These are phyloP conservation scores for Danio jaintianensis DNA, from an alignment of 2,797 vertebrate genomes.

Conservation along the genomic window DNA sequence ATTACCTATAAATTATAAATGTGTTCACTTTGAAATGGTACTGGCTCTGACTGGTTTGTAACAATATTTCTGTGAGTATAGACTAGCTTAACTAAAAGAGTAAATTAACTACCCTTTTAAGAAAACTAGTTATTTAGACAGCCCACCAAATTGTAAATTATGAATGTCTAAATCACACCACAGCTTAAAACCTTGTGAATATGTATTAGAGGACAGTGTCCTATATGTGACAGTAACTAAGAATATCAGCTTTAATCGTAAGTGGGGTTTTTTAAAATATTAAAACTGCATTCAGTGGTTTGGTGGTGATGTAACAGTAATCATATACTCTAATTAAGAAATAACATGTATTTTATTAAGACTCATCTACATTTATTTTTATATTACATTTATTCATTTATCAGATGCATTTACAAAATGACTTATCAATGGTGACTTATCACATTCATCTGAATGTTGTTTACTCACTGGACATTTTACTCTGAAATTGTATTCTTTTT, in stretches of 20 bases:
- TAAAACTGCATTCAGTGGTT: neutral
- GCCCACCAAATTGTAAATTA: neutral
- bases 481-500: too few relatives aligned
- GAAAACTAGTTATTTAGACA: neutral
- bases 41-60: too few relatives aligned
- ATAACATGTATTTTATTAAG: neutral
- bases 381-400: too few relatives aligned
- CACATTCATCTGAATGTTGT: too few relatives aligned
- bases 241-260: neutral
- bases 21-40: too few relatives aligned
- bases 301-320: conserved; percentile 2
- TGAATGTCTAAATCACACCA: neutral
- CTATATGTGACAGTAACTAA: conserved; percentile 2
- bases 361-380: too few relatives aligned
- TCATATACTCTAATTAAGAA: neutral
- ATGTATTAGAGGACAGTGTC: neutral
- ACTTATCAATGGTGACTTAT: too few relatives aligned
- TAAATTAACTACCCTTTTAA: neutral
- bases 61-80: too few relatives aligned
- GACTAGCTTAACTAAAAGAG: too few relatives aligned
- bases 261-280: neutral
- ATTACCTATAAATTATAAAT: too few relatives aligned
- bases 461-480: too few relatives aligned
- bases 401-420: too few relatives aligned
- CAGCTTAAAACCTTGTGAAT: neutral